Percentiles rank a stretch among this genome's conserved stretches.
These are phyloP conservation scores for Petrolisthes cinctipes DNA, from an alignment of 2,888 invertebrate genomes.

Conservation along the genomic window DNA sequence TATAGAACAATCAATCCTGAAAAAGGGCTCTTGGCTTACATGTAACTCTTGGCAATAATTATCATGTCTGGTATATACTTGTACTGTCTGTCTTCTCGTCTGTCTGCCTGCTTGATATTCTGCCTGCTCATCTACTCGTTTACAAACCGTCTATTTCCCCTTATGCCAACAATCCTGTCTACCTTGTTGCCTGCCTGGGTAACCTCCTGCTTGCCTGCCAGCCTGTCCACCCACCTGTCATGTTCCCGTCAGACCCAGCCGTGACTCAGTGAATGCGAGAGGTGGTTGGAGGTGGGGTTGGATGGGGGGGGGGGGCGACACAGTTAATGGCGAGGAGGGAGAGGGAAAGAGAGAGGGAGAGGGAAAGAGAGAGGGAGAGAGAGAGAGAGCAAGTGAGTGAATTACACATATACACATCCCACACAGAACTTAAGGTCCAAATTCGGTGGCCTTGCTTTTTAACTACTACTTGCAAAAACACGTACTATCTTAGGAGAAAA, in stretches of 20 bases:
- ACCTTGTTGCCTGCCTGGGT: too few species aligned
- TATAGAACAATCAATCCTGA: too few species aligned
- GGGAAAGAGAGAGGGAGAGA: neutral
- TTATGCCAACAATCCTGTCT: too few species aligned
- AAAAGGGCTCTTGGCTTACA: too few species aligned
- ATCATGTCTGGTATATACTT: neutral
- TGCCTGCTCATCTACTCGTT: neutral
- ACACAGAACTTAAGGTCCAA: neutral
- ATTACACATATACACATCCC: too few species aligned
- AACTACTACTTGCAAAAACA: too few species aligned
- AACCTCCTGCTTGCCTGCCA: too few species aligned
- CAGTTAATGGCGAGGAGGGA: neutral
- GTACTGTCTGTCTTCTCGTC: neutral
- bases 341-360: conserved; percentile 1
- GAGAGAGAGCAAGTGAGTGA: too few species aligned
- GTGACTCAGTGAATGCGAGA: neutral
- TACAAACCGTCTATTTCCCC: neutral
- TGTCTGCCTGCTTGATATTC: neutral
- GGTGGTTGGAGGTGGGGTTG: neutral
- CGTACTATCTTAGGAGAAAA: too few species aligned
- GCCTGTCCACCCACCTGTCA: too few species aligned
- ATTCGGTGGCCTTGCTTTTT: neutral
- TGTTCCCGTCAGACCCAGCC: too few species aligned
- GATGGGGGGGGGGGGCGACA: neutral
- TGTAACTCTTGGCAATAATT: neutral